phyloP scores from a whole-genome alignment of 2,113 vertebrate species.

The Sylvilagus bachmani region DNA sequence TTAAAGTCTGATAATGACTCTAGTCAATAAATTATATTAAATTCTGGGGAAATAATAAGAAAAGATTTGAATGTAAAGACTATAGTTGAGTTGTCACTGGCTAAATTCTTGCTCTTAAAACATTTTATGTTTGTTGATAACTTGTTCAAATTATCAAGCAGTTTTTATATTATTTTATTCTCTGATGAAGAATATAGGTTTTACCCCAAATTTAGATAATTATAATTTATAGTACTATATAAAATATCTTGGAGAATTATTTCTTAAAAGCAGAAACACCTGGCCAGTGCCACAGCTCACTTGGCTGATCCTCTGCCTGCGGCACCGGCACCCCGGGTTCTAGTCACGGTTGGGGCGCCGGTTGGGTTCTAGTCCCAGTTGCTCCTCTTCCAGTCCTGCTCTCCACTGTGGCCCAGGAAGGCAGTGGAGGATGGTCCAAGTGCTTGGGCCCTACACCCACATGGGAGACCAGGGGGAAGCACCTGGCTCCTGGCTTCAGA shows the following conservation, averaged over 20 bases:
- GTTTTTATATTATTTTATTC: neutral
- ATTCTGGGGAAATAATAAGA: neutral
- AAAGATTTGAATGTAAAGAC: neutral
- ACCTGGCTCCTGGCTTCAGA: too few species aligned
- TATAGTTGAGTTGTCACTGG: neutral
- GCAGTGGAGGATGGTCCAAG: too few species aligned
- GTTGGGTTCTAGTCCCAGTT: too few species aligned
- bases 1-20: neutral
- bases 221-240: neutral
- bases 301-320: too few species aligned
- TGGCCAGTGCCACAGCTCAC: too few species aligned
- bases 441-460: too few species aligned
- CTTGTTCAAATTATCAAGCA: neutral
- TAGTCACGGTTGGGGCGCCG: too few species aligned
- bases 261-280: neutral
- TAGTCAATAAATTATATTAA: neutral
- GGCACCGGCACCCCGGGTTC: too few species aligned
- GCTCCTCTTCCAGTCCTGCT: too few species aligned
- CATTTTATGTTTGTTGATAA: neutral
- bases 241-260: neutral
- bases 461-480: too few species aligned
- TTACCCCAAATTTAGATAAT: neutral
- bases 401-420: too few species aligned
- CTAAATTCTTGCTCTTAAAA: neutral
- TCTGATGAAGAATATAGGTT: neutral